Percentiles rank a stretch among this genome's conserved stretches.
Evolutionary conservation across 2,113 vertebrate genomes (phyloP).

Genomic region (Chaetops frenatus): DNA sequence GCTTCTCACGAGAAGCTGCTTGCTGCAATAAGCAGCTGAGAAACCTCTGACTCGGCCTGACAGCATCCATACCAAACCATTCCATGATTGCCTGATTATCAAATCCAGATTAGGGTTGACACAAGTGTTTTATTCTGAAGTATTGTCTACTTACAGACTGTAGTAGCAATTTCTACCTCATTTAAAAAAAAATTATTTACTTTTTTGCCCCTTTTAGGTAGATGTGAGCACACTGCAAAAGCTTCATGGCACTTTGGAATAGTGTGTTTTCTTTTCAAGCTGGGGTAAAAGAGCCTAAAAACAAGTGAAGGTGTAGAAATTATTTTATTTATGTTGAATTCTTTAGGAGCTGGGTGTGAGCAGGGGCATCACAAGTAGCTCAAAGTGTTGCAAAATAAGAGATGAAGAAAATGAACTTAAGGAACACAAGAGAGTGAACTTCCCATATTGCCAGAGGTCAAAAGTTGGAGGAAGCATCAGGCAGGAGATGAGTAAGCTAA

Average conservation of each 20-base stretch:
- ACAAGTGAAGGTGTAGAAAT: neutral
- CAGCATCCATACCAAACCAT: no score
- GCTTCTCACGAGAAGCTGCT: no score
- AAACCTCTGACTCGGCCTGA: no score
- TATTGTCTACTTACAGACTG: neutral
- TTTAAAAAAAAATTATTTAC: neutral
- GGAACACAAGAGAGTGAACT: neutral
- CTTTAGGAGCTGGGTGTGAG: neutral
- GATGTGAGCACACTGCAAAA: neutral
- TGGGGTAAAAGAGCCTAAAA: neutral
- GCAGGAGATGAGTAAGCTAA: neutral
- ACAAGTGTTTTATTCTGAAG: neutral
- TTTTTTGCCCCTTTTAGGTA: neutral
- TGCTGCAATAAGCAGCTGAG: no score
- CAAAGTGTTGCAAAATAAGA: neutral
- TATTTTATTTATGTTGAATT: neutral
- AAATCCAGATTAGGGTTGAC: neutral
- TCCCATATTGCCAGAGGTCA: neutral
- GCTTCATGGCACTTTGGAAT: neutral
- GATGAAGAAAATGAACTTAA: neutral
- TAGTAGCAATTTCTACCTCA: neutral
- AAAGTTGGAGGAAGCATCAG: neutral
- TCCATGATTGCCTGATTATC: neutral
- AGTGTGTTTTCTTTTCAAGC: neutral
- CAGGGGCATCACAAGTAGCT: neutral